These are phyloP conservation scores for Crax fasciolata DNA, from an alignment of 2,797 vertebrate genomes.

Conservation along the genomic window DNA sequence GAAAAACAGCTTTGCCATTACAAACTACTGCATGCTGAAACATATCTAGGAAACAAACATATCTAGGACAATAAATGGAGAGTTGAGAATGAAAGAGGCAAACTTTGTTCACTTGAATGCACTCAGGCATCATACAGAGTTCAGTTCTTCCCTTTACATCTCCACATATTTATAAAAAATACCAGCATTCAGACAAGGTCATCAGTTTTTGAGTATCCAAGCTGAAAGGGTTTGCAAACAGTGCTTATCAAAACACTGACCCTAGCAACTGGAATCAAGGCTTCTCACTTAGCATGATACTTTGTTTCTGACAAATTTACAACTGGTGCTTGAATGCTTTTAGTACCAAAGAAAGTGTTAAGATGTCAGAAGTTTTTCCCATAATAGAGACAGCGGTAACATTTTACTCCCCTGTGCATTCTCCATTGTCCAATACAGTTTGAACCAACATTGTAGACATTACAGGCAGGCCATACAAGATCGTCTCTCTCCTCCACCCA, in stretches of 20 bases:
- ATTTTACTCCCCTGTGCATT: background rate
- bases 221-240: background rate
- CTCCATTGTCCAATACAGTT: background rate
- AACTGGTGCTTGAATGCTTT: background rate
- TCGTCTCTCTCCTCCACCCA: background rate
- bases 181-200: rapidly evolving
- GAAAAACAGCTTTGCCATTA: background rate
- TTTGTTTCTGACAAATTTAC: background rate
- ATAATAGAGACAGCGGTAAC: background rate
- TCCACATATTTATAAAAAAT: background rate
- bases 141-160: background rate
- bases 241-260: background rate
- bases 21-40: background rate
- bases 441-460: background rate
- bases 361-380: background rate
- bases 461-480: background rate
- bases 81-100: background rate
- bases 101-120: background rate
- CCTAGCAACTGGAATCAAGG: background rate
- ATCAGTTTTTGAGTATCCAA: background rate
- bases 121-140: background rate
- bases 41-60: background rate
- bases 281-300: background rate
- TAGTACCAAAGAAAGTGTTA: background rate
- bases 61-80: background rate